Conservation (phyloP, 2,797 vertebrate species). For the Sebastes oblongus region DNA sequence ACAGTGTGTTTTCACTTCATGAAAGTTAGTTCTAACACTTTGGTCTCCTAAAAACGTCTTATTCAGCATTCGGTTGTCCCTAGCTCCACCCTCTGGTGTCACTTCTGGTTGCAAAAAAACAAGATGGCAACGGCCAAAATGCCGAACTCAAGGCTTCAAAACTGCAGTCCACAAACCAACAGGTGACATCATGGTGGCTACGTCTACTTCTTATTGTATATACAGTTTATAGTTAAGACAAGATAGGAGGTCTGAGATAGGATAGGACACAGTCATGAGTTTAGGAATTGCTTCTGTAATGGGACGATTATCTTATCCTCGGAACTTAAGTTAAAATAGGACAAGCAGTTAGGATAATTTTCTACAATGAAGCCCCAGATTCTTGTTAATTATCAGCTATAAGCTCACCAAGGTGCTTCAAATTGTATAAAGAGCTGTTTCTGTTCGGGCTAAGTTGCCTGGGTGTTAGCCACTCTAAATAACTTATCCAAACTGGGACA, state of each 20-base stretch:
- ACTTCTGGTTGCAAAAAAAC: too few species aligned
- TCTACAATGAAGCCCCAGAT: not conserved
- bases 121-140: too few species aligned
- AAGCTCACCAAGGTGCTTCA: not conserved
- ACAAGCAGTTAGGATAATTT: not conserved
- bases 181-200: too few species aligned
- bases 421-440: not conserved
- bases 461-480: not conserved
- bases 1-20: too few species aligned
- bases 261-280: not conserved
- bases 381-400: not conserved
- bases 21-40: too few species aligned
- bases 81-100: too few species aligned
- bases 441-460: not conserved
- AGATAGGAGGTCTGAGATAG: not conserved
- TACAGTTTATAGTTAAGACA: not conserved
- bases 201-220: too few species aligned
- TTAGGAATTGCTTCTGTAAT: not conserved
- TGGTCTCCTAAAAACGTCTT: too few species aligned
- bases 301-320: not conserved
- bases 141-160: too few species aligned
- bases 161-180: too few species aligned
- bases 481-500: slow-evolving; percentile 12
- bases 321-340: not conserved
- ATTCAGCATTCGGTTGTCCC: too few species aligned